Conservation (phyloP, 2,797 vertebrate genomes). For the Staurois parvus region DNA sequence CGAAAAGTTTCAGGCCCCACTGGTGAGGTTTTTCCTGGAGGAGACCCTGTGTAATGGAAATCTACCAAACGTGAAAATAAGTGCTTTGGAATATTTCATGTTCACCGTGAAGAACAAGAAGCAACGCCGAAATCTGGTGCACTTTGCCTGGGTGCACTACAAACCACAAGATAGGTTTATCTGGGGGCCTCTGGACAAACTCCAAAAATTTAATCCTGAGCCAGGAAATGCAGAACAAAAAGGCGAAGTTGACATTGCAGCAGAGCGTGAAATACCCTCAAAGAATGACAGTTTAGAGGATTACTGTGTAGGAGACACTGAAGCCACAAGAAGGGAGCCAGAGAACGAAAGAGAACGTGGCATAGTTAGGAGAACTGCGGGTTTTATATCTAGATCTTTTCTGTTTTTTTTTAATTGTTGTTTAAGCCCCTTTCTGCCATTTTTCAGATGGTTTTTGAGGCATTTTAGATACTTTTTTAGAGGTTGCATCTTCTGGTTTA, state of each 20-base stretch:
- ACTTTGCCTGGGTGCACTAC: conserved; percentile 88
- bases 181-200: conserved; percentile 88
- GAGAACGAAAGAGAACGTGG: neutral
- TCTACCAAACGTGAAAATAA: conserved; percentile 85
- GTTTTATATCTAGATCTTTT: no score
- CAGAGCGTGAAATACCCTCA: no score
- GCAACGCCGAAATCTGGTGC: conserved; percentile 84
- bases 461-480: neutral
- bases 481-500: neutral
- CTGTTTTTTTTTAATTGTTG: no score
- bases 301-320: neutral
- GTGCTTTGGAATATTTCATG: conserved; percentile 94
- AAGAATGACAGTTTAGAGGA: neutral
- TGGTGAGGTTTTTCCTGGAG: conserved; percentile 91
- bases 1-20: conserved; percentile 86
- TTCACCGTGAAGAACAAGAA: conserved; percentile 86
- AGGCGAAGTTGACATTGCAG: no score
- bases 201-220: conserved; percentile 25
- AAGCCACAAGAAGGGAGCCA: neutral
- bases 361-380: neutral
- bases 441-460: no score
- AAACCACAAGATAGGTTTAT: conserved; percentile 85
- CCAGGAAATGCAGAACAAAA: neutral
- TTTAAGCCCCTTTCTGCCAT: no score
- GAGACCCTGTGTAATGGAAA: conserved; percentile 85